Percentiles rank a stretch among this genome's conserved stretches.
Evolutionary conservation across 2,113 vertebrate genomes (phyloP).

Genomic region (Perccottus glenii): DNA sequence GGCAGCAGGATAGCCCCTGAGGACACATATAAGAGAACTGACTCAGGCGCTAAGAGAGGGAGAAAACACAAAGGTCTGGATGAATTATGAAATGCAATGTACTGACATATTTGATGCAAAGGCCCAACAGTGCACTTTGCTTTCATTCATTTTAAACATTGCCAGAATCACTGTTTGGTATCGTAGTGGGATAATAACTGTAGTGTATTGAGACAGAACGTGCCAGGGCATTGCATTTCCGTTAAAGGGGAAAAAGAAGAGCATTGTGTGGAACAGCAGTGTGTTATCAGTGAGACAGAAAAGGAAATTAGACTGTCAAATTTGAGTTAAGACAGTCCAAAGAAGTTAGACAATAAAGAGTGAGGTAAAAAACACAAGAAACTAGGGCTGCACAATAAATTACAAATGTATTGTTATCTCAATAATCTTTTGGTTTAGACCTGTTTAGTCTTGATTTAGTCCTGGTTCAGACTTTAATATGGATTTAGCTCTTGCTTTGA

Average conservation of each 20-base stretch:
- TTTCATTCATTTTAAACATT: neutral
- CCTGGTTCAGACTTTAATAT: no score
- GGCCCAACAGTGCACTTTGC: neutral
- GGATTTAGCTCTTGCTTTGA: no score
- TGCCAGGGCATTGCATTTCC: conserved; percentile 57
- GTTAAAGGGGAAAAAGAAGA: conserved; percentile 2
- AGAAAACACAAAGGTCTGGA: conserved; percentile 15
- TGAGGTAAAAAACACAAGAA: no score
- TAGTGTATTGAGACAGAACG: neutral
- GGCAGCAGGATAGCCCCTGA: conserved; percentile 88
- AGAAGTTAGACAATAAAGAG: conserved; percentile 18
- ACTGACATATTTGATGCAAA: conserved; percentile 25
- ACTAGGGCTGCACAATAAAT: no score
- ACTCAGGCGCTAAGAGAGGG: conserved; percentile 39
- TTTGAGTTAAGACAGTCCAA: conserved; percentile 22
- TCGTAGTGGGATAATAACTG: neutral
- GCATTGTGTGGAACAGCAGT: conserved; percentile 18
- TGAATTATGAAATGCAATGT: conserved; percentile 27
- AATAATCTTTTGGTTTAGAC: no score
- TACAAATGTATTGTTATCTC: no score
- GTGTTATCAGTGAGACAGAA: conserved; percentile 46
- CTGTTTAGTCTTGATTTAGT: no score
- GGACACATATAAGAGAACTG: conserved; percentile 66
- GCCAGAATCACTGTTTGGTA: neutral
- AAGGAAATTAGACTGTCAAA: conserved; percentile 42